phyloP scores from a whole-genome alignment of 2,113 vertebrate species.

The Ammospiza nelsoni region DNA sequence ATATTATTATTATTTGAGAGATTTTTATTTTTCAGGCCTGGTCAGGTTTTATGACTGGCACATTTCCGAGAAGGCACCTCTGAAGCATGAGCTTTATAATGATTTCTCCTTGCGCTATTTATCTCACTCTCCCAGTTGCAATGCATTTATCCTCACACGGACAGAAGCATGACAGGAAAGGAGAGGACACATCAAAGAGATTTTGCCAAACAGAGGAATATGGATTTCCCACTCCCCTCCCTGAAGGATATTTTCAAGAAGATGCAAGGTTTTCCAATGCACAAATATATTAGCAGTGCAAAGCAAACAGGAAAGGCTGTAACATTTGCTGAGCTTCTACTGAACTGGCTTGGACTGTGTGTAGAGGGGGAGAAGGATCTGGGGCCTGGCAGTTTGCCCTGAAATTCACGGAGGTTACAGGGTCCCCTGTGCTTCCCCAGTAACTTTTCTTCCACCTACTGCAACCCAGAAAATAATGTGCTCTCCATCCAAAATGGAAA shows the following conservation, averaged over 20 bases:
- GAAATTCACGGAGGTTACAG: background rate
- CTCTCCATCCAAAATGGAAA: background rate
- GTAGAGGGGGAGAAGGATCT: background rate
- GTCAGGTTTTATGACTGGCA: conserved; percentile 57
- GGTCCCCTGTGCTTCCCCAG: background rate
- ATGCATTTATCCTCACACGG: conserved; percentile 49
- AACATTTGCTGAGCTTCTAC: conserved; percentile 27
- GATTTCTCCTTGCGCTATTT: conserved; percentile 57
- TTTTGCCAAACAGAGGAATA: conserved; percentile 54
- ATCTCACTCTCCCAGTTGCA: conserved; percentile 70
- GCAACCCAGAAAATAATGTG: background rate
- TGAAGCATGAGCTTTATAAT: conserved; percentile 54
- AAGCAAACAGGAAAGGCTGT: conserved; percentile 26
- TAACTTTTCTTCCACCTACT: background rate
- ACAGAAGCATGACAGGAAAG: conserved; percentile 57
- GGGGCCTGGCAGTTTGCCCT: background rate
- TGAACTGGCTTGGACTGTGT: background rate
- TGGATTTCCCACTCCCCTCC: conserved; percentile 10
- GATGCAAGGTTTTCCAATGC: conserved; percentile 28
- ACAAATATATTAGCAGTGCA: conserved; percentile 25
- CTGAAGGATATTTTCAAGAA: conserved; percentile 47
- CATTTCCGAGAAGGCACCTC: conserved; percentile 13
- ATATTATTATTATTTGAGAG: conserved; percentile 55
- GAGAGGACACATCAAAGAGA: conserved; percentile 55
- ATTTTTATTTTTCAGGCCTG: conserved; percentile 63